Evolutionary conservation across 2,888 invertebrate species (phyloP), one percentile per base, ranked within the genome.

Genomic region (Stenchaetothrips biformis): DNA sequence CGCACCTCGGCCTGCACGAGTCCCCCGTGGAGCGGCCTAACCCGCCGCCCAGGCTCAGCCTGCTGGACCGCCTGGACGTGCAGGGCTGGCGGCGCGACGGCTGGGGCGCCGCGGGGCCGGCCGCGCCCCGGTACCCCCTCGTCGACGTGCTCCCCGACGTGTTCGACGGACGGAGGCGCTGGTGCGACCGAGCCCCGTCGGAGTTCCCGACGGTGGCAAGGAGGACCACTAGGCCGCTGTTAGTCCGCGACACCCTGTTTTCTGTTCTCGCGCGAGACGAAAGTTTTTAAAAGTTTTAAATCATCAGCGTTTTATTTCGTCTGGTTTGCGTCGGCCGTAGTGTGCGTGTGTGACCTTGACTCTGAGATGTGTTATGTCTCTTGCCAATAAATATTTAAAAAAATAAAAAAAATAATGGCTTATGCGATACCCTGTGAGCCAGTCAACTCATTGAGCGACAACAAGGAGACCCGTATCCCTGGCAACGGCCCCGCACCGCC

Each of bases 1-100:
- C 67, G 67, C 67, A 74, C 67, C 67, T 74, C 67, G 8, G 21
- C 21, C 67, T 74, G 67, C 25, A 74, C 67, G 67, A 21, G 21
- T 74, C 25, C 21, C 67, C 67, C 25, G 21, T 67, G 67, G 67
- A 67, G 67, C 67, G 2, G 67, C 25, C n/a, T 21, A 0, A 25
- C 25, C 67, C 11, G 67, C 9, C 25, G 8, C 67, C 21, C 25
- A 25, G 67, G 8, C 21, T 74, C 21, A 25, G 11, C 67, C 67
- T 21, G 1, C 0, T 25, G 25, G 67, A 74, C 67, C 67, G 25
- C 9, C 25, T 74, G 67, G 21, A 74, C 21, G 25, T 11, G 21
- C 67, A 21, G 25, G 67, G 67, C 67, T 74, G 67, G 67, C 59
- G 16, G 59, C 59, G 25, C 67, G 67, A 25, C 9, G 67, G 67